Evolutionary conservation across 2,888 invertebrate species (phyloP).

Genomic region (Lydus trimaculatus): DNA sequence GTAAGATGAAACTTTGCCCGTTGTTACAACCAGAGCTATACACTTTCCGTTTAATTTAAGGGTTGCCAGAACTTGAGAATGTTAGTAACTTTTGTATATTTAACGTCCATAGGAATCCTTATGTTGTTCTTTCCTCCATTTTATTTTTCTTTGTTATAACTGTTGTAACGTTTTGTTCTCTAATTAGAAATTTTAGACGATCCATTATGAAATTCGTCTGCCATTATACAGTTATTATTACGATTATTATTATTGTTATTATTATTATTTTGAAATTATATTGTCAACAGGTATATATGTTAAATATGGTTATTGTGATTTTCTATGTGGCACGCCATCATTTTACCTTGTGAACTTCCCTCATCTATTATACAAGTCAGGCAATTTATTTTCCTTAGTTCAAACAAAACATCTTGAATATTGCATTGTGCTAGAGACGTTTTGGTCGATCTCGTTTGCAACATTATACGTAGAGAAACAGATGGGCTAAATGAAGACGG

Average conservation of each 20-base stretch:
- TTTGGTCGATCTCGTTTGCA: conserved; percentile 32
- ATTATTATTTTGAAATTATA: not conserved
- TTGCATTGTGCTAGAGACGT: conserved; percentile 48
- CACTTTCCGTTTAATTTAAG: conserved; percentile 10
- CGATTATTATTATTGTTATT: not conserved
- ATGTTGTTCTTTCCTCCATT: not conserved
- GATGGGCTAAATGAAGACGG: not conserved
- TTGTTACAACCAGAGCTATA: conserved; percentile 6
- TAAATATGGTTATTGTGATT: conserved; percentile 37
- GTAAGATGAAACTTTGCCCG: conserved; percentile 11
- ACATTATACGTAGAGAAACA: conserved; percentile 22
- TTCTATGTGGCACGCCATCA: conserved; percentile 52
- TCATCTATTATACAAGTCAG: conserved; percentile 56
- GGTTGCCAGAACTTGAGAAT: conserved; percentile 8
- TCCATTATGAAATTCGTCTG: not conserved
- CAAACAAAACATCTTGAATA: conserved; percentile 54
- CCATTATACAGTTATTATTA: not conserved
- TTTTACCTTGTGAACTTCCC: conserved; percentile 50
- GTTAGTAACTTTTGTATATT: conserved; percentile 12
- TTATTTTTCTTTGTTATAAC: not conserved
- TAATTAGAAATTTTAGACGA: not conserved
- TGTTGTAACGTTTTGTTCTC: not conserved
- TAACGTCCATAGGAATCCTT: not conserved
- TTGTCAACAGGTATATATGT: conserved; percentile 17
- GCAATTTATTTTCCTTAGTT: conserved; percentile 58